Evolutionary conservation across 2,888 invertebrate genomes (phyloP).

Genomic region (Coenonympha arcania): DNA sequence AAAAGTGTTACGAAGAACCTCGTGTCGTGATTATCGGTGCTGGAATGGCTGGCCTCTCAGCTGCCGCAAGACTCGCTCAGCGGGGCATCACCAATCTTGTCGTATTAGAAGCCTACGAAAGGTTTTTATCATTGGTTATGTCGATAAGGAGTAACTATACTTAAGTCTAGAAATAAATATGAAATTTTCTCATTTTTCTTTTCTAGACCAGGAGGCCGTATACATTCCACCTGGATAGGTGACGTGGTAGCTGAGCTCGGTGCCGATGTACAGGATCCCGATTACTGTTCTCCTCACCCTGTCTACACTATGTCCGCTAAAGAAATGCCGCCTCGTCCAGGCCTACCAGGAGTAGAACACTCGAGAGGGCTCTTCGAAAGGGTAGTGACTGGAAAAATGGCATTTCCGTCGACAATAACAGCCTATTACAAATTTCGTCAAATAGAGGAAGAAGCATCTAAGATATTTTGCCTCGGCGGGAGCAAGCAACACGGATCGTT

Average conservation of each 20-base stretch:
- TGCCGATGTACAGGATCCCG: slow-evolving; percentile 76
- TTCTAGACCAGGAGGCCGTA: slow-evolving; percentile 81
- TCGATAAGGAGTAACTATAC: background rate
- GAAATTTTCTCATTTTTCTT: background rate
- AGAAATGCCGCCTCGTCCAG: slow-evolving; percentile 75
- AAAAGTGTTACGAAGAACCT: slow-evolving; percentile 66
- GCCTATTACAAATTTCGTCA: slow-evolving; percentile 78
- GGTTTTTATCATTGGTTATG: slow-evolving; percentile 56
- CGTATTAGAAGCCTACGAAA: slow-evolving; percentile 83
- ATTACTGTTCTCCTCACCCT: slow-evolving; percentile 64
- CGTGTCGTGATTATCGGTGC: slow-evolving; percentile 84
- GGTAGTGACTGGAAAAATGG: slow-evolving; percentile 76
- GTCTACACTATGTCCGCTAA: slow-evolving; percentile 77
- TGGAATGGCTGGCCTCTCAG: slow-evolving; percentile 85
- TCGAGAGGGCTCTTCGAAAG: slow-evolving; percentile 76
- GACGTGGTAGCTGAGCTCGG: slow-evolving; percentile 84
- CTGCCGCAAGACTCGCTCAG: slow-evolving; percentile 80
- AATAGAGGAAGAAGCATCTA: slow-evolving; percentile 78
- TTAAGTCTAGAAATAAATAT: background rate
- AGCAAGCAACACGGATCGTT: slow-evolving; percentile 77
- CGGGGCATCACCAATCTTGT: slow-evolving; percentile 80
- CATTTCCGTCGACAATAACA: slow-evolving; percentile 73
- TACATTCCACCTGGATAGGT: slow-evolving; percentile 83
- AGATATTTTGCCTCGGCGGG: slow-evolving; percentile 76
- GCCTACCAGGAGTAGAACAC: slow-evolving; percentile 65